These are phyloP conservation scores for Xestia c-nigrum DNA, from an alignment of 2,888 invertebrate genomes.

Conservation along the genomic window DNA sequence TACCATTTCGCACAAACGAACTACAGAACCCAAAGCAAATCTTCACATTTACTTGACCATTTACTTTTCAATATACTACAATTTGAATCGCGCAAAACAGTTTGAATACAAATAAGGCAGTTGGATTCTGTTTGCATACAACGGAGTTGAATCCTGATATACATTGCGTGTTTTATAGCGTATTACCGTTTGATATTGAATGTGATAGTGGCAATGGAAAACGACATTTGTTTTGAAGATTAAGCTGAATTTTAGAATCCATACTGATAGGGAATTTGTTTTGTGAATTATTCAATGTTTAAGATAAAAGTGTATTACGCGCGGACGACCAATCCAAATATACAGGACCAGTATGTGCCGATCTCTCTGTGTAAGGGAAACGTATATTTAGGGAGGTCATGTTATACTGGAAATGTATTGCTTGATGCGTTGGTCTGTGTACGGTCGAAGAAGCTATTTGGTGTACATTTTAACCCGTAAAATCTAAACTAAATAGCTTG, in stretches of 20 bases:
- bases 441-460: too few relatives aligned
- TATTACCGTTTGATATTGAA: conserved; percentile 48
- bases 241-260: conserved; percentile 26
- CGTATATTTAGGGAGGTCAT: too few relatives aligned
- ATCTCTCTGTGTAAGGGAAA: not conserved
- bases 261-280: conserved; percentile 2
- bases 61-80: conserved; percentile 64
- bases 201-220: conserved; percentile 47
- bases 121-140: conserved; percentile 53
- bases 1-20: not conserved
- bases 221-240: conserved; percentile 31
- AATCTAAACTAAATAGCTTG: too few relatives aligned
- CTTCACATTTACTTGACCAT: conserved; percentile 42
- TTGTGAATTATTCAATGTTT: not conserved
- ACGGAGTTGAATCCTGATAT: conserved; percentile 30
- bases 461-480: too few relatives aligned
- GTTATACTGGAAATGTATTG: not conserved
- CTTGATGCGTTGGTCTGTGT: too few relatives aligned
- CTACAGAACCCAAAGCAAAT: conserved; percentile 38
- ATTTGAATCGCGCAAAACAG: conserved; percentile 60
- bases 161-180: conserved; percentile 50
- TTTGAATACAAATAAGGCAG: conserved; percentile 63
- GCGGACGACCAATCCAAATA: not conserved
- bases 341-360: not conserved
- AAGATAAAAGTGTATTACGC: not conserved